A percentile compares a stretch with the other conserved stretches of the same genome.
Conservation (phyloP, 1,140 invertebrate genomes). For the Manduca sexta region DNA sequence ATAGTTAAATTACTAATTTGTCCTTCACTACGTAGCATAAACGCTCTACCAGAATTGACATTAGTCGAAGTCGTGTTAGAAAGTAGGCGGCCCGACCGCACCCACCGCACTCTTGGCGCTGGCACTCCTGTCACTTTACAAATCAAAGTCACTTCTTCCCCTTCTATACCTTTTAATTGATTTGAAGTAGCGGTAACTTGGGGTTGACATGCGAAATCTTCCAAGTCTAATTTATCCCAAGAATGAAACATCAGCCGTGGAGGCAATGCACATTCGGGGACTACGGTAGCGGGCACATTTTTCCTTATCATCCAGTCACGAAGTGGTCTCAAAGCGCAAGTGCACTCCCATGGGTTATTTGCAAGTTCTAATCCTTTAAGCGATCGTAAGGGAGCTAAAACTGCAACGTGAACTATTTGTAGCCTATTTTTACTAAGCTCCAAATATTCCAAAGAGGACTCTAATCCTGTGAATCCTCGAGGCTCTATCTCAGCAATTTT, state of each 20-base stretch:
- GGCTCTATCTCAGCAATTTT: slow-evolving; percentile 78
- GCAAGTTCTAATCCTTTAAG: slow-evolving; percentile 84
- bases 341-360: slow-evolving; percentile 88
- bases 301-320: slow-evolving; percentile 84
- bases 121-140: slow-evolving; percentile 82
- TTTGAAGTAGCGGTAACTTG: slow-evolving; percentile 73
- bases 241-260: slow-evolving; percentile 75
- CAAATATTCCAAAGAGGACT: slow-evolving; percentile 81
- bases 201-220: slow-evolving; percentile 87
- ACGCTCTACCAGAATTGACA: slow-evolving; percentile 59
- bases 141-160: slow-evolving; percentile 82
- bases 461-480: slow-evolving; percentile 82
- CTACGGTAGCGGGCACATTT: slow-evolving; percentile 80
- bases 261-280: slow-evolving; percentile 79
- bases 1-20: slow-evolving; percentile 81
- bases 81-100: slow-evolving; percentile 74
- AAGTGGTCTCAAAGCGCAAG: slow-evolving; percentile 82
- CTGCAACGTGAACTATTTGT: slow-evolving; percentile 76
- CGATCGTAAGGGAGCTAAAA: slow-evolving; percentile 78
- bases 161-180: slow-evolving; percentile 77
- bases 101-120: slow-evolving; percentile 73
- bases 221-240: slow-evolving; percentile 83
- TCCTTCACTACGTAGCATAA: slow-evolving; percentile 63
- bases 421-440: slow-evolving; percentile 84
- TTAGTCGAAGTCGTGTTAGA: slow-evolving; percentile 69